Base-by-base conservation (phyloP, 2,113 vertebrate genomes). In the Glaucomys volans region DNA sequence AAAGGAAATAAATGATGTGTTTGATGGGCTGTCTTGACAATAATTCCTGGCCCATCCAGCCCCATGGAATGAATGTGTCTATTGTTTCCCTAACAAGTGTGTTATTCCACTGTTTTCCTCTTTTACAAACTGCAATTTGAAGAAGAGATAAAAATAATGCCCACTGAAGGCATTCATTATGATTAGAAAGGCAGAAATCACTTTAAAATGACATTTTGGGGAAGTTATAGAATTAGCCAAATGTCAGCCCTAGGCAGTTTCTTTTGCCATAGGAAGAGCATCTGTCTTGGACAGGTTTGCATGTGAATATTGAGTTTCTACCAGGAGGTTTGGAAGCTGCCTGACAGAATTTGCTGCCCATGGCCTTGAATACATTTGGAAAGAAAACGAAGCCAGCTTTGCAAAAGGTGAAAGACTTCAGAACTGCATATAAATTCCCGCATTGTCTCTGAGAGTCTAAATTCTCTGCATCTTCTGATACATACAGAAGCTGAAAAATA, bases 331-430 rank as follows among this genome's bases (percentile, higher is more conserved):
- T 84, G 35, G 52, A 83, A 82, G 30, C 42, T 84, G 11, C 5
- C 40, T 64, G 47, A 40, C 50, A 77, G 57, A 8, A 72, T 95
- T 40, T 93, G 17, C 66, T 40, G 17, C 26, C 57, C 37, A 44
- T 50, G n/a, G 22, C 24, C 47, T 91, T 50, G 35, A 93, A 83
- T 67, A 52, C 30, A 94, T 80, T 90, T 95, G 37, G 81, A 86
- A 82, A 12, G 3, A 91, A 91, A 86, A 66, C 5, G 30, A 11
- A 72, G 40, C 14, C 37, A 84, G 30, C 30, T 71, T 90, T 84
- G 80, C 52, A 76, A 18, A 80, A 50, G 26, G 64, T 87, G 28
- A 86, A 76, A 84, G 22, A 93, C 59, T 54, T 40, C 14, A 69
- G 66, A 14, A 35, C 2, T 2, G 37, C 32, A 54, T 35, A 74